Percentiles rank a stretch among this genome's conserved stretches.
These are phyloP conservation scores for Ceratosolen solmsi DNA, from an alignment of 1,140 invertebrate genomes.

Conservation along the genomic window DNA sequence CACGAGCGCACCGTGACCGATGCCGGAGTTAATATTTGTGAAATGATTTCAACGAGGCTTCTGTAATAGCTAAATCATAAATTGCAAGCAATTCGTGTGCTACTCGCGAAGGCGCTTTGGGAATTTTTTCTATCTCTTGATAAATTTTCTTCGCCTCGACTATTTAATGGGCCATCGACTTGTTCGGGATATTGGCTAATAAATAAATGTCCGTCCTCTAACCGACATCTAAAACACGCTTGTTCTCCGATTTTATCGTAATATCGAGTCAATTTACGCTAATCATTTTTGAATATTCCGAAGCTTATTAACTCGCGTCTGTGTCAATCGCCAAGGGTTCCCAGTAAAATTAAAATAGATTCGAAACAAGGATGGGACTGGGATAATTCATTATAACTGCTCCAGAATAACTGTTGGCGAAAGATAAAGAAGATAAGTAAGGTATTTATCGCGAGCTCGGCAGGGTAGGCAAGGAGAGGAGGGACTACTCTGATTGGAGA, in stretches of 20 bases:
- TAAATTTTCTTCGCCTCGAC: background rate
- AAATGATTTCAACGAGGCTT: background rate
- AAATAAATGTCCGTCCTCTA: background rate
- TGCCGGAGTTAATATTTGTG: background rate
- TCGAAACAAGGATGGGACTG: background rate
- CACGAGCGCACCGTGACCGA: background rate
- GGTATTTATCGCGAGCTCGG: constrained; percentile 49
- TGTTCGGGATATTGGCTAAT: background rate
- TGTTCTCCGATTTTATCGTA: background rate
- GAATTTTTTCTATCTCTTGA: background rate
- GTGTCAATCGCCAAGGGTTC: background rate
- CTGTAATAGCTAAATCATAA: too few relatives aligned
- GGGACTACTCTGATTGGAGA: constrained; percentile 58
- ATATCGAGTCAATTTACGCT: background rate
- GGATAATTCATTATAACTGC: background rate
- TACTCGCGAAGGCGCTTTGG: background rate
- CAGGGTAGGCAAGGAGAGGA: constrained; percentile 43
- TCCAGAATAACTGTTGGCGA: background rate
- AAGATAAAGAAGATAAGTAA: constrained; percentile 51
- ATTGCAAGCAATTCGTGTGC: background rate
- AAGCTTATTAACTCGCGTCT: background rate
- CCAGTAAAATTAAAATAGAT: constrained; percentile 5
- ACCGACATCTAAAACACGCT: background rate
- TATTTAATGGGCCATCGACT: background rate
- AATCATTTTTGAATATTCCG: background rate